Base-by-base conservation (phyloP, 2,888 invertebrate genomes). In the Heliconius erato region DNA sequence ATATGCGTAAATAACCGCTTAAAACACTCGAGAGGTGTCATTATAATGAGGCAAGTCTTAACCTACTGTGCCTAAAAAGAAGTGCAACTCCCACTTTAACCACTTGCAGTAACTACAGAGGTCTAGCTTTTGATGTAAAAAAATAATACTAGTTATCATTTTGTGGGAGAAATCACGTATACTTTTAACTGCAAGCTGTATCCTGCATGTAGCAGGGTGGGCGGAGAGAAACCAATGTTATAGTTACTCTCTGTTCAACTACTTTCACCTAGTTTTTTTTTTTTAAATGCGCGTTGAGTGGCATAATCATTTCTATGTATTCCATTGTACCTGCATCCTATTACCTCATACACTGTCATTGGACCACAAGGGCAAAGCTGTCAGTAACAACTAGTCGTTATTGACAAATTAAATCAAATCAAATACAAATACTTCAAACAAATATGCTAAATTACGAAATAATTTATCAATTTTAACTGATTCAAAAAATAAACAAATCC, bases 11-110 rank as follows among this genome's bases (percentile, higher is more conserved):
- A 28, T 67, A n/a, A 54, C 40, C 40, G 26, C 79, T 40, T 59
- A 23, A 44, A 54, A n/a, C 63, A 7, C 79, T 72, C 32, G 23
- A 35, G 40, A 19, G 44, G 59, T 44, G 19, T 74, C 80, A 74
- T 65, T 67, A 26, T 80, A 80, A 80, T 80, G 80, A 80, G 74
- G 71, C 54, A n/a, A 32, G 40, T 82, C 79, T 82, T 74, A 79
- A 69, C 81, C 83, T 63, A 76, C 59, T 71, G 65, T 67, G 65
- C 49, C 54, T 72, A 54, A 35, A 82, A 59, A 79, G n/a, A 54
- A 76, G 63, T 76, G 76, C 59, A 40, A 23, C 35, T 63, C 26
- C 59, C 63, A n/a, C n/a, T 63, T 9, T 59, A 32, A 19, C 14
- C 63, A 63, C 76, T 63, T 40, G 16, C 63, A 7, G 76, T 76